Evolutionary conservation across 2,113 vertebrate genomes (phyloP).

Genomic region (Rhynchopsitta pachyrhyncha): DNA sequence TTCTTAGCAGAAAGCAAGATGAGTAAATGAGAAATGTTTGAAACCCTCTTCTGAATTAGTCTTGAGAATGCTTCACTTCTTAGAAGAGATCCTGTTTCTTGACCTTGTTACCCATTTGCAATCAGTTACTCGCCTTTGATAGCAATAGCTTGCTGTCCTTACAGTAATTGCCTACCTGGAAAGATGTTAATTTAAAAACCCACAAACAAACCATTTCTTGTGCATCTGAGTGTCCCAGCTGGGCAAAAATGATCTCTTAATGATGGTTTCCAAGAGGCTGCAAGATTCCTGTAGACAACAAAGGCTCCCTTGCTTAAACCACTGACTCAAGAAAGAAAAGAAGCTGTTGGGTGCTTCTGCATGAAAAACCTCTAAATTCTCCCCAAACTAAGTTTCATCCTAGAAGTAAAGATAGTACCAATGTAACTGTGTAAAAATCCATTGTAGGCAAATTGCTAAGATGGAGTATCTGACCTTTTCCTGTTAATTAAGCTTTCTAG

Average conservation of each 20-base stretch:
- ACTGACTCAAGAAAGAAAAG: neutral
- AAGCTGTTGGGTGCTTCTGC: neutral
- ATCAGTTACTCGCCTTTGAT: neutral
- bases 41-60: neutral
- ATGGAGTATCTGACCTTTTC: slow-evolving; percentile 49
- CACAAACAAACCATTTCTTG: neutral
- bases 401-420: neutral
- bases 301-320: neutral
- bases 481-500: slow-evolving; percentile 36
- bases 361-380: neutral
- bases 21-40: neutral
- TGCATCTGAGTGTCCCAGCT: neutral
- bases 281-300: neutral
- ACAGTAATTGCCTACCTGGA: neutral
- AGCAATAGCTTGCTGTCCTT: neutral
- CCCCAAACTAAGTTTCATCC: neutral
- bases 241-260: neutral
- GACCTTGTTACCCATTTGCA: neutral
- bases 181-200: neutral
- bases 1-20: neutral
- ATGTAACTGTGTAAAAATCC: slow-evolving; percentile 5
- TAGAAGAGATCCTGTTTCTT: neutral
- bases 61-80: neutral
- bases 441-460: slow-evolving; percentile 1
- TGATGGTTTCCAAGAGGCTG: neutral